Evolutionary conservation across 1,140 invertebrate genomes (phyloP).

Genomic region (Oscheius sp.): DNA sequence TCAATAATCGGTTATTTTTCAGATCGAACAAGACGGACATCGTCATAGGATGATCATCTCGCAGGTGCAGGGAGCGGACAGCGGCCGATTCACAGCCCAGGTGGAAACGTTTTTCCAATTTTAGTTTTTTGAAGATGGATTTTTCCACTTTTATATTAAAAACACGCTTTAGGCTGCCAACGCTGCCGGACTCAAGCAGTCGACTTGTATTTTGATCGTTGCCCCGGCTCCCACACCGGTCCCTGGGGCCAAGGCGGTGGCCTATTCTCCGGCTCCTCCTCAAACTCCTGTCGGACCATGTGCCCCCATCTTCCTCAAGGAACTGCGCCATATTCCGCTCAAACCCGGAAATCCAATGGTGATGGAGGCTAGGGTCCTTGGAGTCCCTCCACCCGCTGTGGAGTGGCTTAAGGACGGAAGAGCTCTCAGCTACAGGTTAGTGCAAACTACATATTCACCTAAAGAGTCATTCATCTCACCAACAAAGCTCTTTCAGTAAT

Average conservation of each 20-base stretch:
- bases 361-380: conserved; percentile 55
- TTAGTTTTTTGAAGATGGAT: too few species aligned
- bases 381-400: conserved; percentile 48
- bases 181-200: conserved; percentile 58
- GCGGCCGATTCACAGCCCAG: conserved; percentile 57
- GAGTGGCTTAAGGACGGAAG: conserved; percentile 94
- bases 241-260: conserved; percentile 54
- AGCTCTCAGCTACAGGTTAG: conserved; percentile 71
- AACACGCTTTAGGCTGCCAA: too few species aligned
- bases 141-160: too few species aligned
- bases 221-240: conserved; percentile 59
- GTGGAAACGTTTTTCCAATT: too few species aligned
- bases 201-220: conserved; percentile 60
- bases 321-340: conserved; percentile 54
- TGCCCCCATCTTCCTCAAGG: conserved; percentile 57
- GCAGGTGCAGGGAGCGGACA: conserved; percentile 50
- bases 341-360: conserved; percentile 46
- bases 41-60: conserved; percentile 46
- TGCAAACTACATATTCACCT: too few species aligned
- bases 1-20: too few species aligned
- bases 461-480: too few species aligned
- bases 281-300: conserved; percentile 56
- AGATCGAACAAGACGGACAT: conserved; percentile 52
- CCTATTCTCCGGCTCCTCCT: conserved; percentile 53
- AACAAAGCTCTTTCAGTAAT: too few species aligned